A percentile compares a stretch with the other conserved stretches of the same genome.
phyloP scores from a whole-genome alignment of 2,888 invertebrate genomes.

The Chrysolina oricalcia region DNA sequence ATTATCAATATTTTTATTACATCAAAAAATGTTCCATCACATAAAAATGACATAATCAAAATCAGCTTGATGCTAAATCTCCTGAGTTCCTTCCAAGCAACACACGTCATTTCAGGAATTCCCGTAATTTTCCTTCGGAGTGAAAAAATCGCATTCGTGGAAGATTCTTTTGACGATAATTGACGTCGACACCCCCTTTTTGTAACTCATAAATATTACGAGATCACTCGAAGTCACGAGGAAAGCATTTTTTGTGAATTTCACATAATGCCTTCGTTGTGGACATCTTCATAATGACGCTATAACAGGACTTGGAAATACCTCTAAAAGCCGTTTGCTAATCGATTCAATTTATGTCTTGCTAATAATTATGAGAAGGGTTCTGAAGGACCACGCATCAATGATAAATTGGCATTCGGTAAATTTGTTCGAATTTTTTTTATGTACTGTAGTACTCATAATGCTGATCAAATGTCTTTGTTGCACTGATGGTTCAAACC shows the following conservation, averaged over 20 bases:
- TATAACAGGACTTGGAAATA: not conserved
- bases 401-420: no score
- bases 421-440: no score
- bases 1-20: no score
- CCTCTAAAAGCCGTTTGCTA: no score
- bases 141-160: not conserved
- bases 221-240: not conserved
- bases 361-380: not conserved
- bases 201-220: not conserved
- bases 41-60: no score
- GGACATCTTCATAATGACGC: not conserved
- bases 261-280: not conserved
- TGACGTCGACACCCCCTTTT: not conserved
- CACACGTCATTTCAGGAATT: not conserved
- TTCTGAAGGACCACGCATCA: no score
- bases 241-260: not conserved
- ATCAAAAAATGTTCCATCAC: no score
- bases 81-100: no score
- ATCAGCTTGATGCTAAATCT: no score
- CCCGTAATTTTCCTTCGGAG: not conserved
- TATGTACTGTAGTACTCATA: no score
- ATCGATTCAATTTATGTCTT: not conserved
- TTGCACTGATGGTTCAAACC: no score
- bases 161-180: not conserved
- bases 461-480: no score